Percentiles rank a stretch among this genome's conserved stretches.
phyloP scores from a whole-genome alignment of 2,797 vertebrate species.

The Pygocentrus nattereri region DNA sequence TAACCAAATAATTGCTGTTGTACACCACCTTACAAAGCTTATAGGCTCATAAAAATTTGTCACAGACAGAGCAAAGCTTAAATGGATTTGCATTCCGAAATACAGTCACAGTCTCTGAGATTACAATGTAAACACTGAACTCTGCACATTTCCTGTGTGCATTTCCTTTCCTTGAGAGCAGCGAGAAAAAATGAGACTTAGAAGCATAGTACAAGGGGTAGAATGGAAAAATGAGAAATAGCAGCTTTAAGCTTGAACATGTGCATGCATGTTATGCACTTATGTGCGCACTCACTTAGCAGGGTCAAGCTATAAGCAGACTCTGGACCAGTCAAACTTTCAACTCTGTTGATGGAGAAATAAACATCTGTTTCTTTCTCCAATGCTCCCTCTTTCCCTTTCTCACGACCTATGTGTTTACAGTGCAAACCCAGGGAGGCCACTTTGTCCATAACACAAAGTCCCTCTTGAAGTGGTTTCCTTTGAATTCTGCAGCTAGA shows the following conservation, averaged over 20 bases:
- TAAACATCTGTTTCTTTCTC: constrained; percentile 54
- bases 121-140: constrained; percentile 8
- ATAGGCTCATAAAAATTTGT: not conserved
- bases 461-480: constrained; percentile 9
- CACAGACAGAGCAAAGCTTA: not conserved
- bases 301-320: not conserved
- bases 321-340: constrained; percentile 3
- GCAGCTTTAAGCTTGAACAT: not conserved
- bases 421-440: constrained; percentile 37
- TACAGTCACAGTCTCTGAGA: not conserved
- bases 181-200: constrained; percentile 2
- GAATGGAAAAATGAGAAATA: not conserved
- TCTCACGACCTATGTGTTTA: constrained; percentile 54
- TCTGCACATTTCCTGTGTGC: constrained; percentile 12
- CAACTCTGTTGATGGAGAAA: constrained; percentile 6
- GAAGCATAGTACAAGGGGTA: not conserved
- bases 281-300: not conserved
- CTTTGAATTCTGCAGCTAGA: constrained; percentile 34
- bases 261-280: not conserved
- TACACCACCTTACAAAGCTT: not conserved
- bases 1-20: not conserved
- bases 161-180: constrained; percentile 28
- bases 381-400: constrained; percentile 30
- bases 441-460: constrained; percentile 2
- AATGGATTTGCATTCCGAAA: not conserved